These are phyloP conservation scores for Mesocentrotus franciscanus DNA, from an alignment of 53 echinoderm and acorn worm species.

Conservation along the genomic window DNA sequence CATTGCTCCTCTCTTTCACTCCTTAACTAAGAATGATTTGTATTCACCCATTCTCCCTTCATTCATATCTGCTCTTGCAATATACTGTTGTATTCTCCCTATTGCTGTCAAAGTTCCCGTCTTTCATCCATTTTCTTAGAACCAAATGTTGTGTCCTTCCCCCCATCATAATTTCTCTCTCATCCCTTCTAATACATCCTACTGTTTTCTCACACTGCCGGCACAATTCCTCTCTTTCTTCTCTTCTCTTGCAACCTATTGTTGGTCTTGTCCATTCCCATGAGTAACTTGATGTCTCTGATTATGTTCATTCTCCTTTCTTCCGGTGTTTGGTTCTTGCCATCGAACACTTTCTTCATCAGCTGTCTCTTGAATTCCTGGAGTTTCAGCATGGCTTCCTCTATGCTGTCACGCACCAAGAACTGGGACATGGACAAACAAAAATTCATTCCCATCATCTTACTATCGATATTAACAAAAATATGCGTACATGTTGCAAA, in stretches of 20 bases:
- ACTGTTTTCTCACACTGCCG: conserved; percentile 16
- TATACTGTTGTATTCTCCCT: too few relatives aligned
- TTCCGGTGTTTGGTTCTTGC: conserved; percentile 79
- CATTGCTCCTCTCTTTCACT: too few relatives aligned
- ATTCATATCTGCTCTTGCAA: too few relatives aligned
- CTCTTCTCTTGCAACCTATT: conserved; percentile 66
- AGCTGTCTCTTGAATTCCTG: conserved; percentile 93
- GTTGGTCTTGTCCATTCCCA: conserved; percentile 66
- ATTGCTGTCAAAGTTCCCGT: too few relatives aligned
- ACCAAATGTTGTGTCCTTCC: neutral
- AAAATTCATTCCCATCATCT: neutral
- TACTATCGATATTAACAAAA: neutral
- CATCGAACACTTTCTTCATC: conserved; percentile 84
- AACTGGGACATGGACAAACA: conserved; percentile 74
- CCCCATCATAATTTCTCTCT: neutral
- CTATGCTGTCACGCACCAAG: conserved; percentile 86
- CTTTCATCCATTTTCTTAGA: too few relatives aligned
- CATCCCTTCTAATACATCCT: neutral
- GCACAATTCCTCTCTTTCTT: conserved; percentile 78
- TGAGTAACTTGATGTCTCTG: conserved; percentile 85
- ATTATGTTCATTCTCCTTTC: conserved; percentile 76
- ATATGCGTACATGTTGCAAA: neutral
- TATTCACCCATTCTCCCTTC: too few relatives aligned
- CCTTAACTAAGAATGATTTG: too few relatives aligned
- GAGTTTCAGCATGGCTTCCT: conserved; percentile 93